Conservation (phyloP, 2,797 vertebrate species). For the Characodon lateralis region DNA sequence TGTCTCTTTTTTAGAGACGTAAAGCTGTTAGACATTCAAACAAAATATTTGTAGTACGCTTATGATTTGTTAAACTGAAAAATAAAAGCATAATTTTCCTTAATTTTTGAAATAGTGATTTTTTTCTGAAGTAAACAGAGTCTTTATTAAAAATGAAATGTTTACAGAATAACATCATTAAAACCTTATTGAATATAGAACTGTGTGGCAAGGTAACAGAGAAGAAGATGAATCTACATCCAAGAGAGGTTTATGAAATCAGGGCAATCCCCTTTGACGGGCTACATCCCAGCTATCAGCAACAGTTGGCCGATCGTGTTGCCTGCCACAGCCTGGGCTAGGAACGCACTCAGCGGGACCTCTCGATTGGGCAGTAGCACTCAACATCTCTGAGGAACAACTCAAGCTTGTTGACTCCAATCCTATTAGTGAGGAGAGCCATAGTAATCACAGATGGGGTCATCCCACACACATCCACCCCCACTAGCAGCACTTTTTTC, state of each 20-base stretch:
- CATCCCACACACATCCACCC: slow-evolving; percentile 34
- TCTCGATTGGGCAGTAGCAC: slow-evolving; percentile 54
- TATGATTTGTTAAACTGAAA: neutral
- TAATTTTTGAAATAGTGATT: neutral
- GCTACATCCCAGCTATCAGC: slow-evolving; percentile 55
- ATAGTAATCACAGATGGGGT: slow-evolving; percentile 71
- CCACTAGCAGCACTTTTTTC: slow-evolving; percentile 7
- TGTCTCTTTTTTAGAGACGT: neutral
- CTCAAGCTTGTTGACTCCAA: slow-evolving; percentile 75
- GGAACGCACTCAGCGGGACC: slow-evolving; percentile 44
- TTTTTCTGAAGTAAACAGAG: neutral
- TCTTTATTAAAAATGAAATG: neutral
- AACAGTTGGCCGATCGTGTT: slow-evolving; percentile 70
- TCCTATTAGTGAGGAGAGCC: slow-evolving; percentile 76
- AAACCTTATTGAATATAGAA: slow-evolving; percentile 4
- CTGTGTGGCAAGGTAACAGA: slow-evolving; percentile 36
- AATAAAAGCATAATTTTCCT: neutral
- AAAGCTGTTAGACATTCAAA: neutral
- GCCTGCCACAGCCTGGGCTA: slow-evolving; percentile 57
- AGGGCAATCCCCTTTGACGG: slow-evolving; percentile 74
- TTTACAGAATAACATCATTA: neutral
- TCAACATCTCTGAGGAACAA: slow-evolving; percentile 64
- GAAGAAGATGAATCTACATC: slow-evolving; percentile 67
- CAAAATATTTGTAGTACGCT: neutral
- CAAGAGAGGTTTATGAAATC: slow-evolving; percentile 74